Evolutionary conservation across 1,140 invertebrate species (phyloP).

Genomic region (Rhysida immarginata): DNA sequence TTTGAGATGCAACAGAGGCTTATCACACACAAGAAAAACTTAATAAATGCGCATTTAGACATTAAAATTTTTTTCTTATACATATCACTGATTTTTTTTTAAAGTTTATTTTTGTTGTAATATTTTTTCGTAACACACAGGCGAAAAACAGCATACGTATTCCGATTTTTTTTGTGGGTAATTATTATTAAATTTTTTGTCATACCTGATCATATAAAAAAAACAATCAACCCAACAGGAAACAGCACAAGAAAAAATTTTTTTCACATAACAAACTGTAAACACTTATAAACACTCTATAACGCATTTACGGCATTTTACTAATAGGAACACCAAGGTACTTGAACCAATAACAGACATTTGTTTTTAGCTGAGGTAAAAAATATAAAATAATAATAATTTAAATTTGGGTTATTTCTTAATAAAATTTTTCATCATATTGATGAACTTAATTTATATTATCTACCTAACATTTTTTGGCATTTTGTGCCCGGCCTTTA

Average conservation of each 20-base stretch:
- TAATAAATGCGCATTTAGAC: neutral
- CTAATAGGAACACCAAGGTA: constrained; percentile 7
- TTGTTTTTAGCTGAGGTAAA: constrained; percentile 2
- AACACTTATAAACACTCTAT: constrained; percentile 4
- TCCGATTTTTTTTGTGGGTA: neutral
- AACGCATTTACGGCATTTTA: constrained; percentile 5
- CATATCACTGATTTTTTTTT: neutral
- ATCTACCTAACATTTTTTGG: no score
- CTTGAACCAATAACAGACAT: constrained; percentile 6
- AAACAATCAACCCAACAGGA: constrained; percentile 7
- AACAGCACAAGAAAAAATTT: constrained; percentile 7
- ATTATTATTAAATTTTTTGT: neutral
- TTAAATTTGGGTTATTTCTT: no score
- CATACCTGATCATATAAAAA: no score
- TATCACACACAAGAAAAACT: constrained; percentile 7
- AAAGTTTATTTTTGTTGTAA: neutral
- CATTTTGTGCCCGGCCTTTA: no score
- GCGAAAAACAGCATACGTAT: constrained; percentile 8
- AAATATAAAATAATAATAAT: no score
- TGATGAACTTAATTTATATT: no score
- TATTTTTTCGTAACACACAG: constrained; percentile 3
- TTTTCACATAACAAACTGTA: constrained; percentile 8
- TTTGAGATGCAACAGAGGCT: neutral
- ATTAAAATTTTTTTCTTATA: neutral
- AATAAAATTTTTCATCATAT: no score